Conservation (phyloP, 2,888 invertebrate genomes). For the Dynastes hyllus region DNA sequence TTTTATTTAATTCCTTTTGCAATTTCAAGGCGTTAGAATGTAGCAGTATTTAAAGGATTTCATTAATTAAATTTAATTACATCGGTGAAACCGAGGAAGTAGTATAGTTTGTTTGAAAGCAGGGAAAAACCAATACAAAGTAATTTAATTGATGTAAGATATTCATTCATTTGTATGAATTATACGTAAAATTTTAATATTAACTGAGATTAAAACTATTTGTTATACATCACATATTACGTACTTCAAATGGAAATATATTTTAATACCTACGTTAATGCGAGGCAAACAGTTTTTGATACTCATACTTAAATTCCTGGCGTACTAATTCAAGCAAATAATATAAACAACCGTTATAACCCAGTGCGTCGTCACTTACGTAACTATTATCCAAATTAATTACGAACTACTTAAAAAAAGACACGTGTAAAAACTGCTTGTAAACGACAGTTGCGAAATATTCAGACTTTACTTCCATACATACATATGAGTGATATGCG, state of each 20-base stretch:
- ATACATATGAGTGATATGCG: background rate
- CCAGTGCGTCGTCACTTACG: conserved; percentile 28
- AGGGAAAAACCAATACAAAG: no score
- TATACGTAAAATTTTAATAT: no score
- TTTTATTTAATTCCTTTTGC: no score
- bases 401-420: conserved; percentile 38
- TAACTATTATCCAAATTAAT: conserved; percentile 25
- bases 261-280: background rate
- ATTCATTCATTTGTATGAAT: no score
- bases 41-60: no score
- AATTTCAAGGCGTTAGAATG: no score
- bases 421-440: conserved; percentile 35
- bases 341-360: conserved; percentile 18
- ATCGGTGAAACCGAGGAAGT: no score
- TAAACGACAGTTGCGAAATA: conserved; percentile 20
- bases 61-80: no score
- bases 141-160: no score
- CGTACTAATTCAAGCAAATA: conserved; percentile 29
- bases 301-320: background rate
- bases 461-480: background rate
- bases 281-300: background rate
- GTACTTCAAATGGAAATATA: background rate
- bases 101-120: no score
- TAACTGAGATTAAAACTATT: no score
- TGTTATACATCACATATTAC: background rate